Percentiles rank a stretch among this genome's conserved stretches.
Evolutionary conservation across 1,140 invertebrate genomes (phyloP).

Genomic region (Panulirus ornatus): DNA sequence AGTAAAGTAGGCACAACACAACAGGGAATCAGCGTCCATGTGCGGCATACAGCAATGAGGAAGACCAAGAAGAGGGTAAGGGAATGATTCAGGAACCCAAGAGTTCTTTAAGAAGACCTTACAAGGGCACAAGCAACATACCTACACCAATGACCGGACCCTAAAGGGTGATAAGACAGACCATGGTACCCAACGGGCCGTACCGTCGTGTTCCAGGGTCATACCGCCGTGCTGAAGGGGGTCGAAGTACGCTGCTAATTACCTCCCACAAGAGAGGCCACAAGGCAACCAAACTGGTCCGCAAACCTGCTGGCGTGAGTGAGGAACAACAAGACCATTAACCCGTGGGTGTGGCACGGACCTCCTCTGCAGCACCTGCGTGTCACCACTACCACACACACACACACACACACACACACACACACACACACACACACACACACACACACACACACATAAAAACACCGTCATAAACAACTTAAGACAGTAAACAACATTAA

Average conservation of each 20-base stretch:
- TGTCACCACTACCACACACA: neutral
- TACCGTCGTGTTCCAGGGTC: no score
- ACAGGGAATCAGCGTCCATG: no score
- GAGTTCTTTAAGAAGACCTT: no score
- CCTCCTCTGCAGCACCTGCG: neutral
- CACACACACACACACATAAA: neutral
- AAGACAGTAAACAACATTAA: neutral
- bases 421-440: slow-evolving; percentile 14
- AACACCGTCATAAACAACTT: neutral
- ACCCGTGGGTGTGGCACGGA: neutral
- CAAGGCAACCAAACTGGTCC: neutral
- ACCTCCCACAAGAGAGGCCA: neutral
- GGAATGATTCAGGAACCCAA: no score
- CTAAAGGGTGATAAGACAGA: neutral
- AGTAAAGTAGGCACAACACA: no score
- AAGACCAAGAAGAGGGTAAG: no score
- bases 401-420: slow-evolving; percentile 17
- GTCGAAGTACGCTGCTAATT: neutral
- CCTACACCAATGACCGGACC: neutral
- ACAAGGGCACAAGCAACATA: no score
- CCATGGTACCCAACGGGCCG: no score
- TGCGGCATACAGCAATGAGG: no score
- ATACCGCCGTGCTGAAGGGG: no score
- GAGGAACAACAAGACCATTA: neutral
- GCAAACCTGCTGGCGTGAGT: neutral